phyloP scores from a whole-genome alignment of 2,888 invertebrate species.

The Kryphioiulus occultus region DNA sequence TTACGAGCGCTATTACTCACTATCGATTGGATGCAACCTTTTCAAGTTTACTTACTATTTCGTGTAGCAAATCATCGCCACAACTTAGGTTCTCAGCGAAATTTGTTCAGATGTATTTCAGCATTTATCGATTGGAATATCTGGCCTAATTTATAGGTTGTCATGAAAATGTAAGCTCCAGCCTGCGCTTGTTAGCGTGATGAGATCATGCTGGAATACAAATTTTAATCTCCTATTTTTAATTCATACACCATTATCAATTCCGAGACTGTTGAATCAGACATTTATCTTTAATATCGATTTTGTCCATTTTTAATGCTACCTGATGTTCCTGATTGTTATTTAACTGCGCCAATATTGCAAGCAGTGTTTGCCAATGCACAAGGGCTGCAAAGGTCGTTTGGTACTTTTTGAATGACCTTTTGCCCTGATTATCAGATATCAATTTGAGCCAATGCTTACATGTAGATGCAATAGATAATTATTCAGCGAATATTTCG shows the following conservation, averaged over 20 bases:
- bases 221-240: neutral
- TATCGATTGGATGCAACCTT: neutral
- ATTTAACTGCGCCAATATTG: no score
- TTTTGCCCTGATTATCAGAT: no score
- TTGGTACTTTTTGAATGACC: no score
- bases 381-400: no score
- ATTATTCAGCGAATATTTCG: no score
- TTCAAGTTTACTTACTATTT: neutral
- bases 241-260: neutral
- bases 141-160: conserved; percentile 11
- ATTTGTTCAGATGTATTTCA: neutral
- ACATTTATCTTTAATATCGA: neutral
- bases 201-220: neutral
- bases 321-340: neutral
- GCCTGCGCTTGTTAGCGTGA: neutral
- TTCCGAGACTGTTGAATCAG: neutral
- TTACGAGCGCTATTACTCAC: neutral
- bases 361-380: no score
- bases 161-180: neutral
- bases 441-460: no score
- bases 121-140: neutral
- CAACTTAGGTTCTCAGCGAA: neutral
- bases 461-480: no score
- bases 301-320: neutral
- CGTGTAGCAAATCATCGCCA: neutral